These are phyloP conservation scores for Rostratula benghalensis DNA, from an alignment of 2,113 vertebrate species.

Conservation along the genomic window DNA sequence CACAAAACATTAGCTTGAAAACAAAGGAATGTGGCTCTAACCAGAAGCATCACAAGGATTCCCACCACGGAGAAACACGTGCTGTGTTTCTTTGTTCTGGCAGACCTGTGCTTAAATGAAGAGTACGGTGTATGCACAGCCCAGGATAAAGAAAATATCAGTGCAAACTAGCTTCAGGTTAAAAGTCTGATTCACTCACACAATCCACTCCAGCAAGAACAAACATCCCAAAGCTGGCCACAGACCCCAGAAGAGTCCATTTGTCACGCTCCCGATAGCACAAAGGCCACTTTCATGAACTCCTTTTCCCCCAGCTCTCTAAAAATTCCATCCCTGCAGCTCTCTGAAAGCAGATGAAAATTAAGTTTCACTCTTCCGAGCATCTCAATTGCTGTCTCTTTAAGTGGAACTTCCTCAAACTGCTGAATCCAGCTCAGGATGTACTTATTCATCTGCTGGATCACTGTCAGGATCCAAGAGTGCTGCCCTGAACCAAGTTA, in stretches of 20 bases:
- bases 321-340: not conserved
- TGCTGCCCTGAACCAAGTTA: not conserved
- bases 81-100: not conserved
- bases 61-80: not conserved
- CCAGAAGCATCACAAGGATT: not conserved
- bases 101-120: not conserved
- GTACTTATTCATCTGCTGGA: constrained; percentile 54
- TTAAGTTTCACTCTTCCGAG: not conserved
- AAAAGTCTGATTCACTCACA: not conserved
- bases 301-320: not conserved
- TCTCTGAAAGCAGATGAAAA: not conserved
- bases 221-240: not conserved
- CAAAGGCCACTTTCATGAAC: constrained; percentile 27
- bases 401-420: constrained; percentile 56
- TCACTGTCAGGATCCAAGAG: constrained; percentile 17
- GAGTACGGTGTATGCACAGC: accelerated
- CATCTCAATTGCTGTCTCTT: constrained; percentile 35
- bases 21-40: not conserved
- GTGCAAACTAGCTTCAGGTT: not conserved
- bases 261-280: not conserved
- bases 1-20: not conserved
- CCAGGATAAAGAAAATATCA: not conserved
- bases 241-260: not conserved
- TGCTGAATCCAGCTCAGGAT: constrained; percentile 50
- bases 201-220: not conserved